Conservation (phyloP, 2,113 vertebrate species). For the Prunella himalayana region DNA sequence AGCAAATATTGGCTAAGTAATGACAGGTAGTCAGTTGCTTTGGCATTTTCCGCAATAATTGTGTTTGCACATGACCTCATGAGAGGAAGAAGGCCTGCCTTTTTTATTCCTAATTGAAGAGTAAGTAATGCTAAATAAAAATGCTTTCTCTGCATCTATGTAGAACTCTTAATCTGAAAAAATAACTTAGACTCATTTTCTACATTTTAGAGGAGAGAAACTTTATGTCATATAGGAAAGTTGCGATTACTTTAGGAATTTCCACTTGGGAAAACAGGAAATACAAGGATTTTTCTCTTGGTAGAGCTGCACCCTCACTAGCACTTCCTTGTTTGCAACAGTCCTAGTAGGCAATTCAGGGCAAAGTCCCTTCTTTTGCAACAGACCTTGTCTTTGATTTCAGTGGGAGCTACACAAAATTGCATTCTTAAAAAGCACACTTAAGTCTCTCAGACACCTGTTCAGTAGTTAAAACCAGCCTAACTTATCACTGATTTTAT, state of each 20-base stretch:
- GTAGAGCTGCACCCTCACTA: neutral
- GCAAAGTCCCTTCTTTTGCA: neutral
- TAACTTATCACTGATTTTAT: neutral
- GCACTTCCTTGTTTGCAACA: slow-evolving; percentile 8
- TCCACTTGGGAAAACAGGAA: neutral
- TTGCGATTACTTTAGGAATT: neutral
- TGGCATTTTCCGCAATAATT: neutral
- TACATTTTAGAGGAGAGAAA: neutral
- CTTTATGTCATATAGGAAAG: neutral
- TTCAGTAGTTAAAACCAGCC: neutral
- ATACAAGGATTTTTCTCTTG: neutral
- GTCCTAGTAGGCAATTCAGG: neutral
- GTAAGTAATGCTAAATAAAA: neutral
- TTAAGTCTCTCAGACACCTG: neutral
- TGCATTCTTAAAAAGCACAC: neutral
- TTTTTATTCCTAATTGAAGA: neutral
- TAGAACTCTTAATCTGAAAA: neutral
- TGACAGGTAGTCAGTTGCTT: neutral
- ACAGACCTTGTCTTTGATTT: neutral
- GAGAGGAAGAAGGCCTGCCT: neutral
- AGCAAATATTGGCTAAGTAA: slow-evolving; percentile 45
- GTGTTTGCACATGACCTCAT: neutral
- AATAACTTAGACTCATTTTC: neutral
- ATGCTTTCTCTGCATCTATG: neutral
- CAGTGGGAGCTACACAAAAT: neutral